A percentile compares a stretch with the other conserved stretches of the same genome.
Conservation (phyloP, 2,888 invertebrate genomes). For the Caenorhabditis sinica region DNA sequence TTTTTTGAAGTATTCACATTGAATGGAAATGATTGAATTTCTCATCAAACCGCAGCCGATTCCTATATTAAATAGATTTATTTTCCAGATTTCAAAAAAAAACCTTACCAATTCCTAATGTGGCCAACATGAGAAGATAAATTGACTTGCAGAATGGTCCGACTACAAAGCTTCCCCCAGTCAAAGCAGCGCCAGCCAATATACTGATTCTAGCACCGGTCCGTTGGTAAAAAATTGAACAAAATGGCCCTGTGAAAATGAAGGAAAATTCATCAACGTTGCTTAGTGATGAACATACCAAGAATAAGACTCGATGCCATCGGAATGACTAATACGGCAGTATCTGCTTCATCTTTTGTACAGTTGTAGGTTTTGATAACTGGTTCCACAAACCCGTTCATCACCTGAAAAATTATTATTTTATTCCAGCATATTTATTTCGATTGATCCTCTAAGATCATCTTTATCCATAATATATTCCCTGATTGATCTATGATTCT, state of each 20-base stretch:
- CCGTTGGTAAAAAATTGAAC: slow-evolving; percentile 70
- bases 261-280: too few relatives aligned
- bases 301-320: slow-evolving; percentile 69
- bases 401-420: slow-evolving; percentile 60
- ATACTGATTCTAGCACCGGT: slow-evolving; percentile 71
- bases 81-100: neutral
- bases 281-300: slow-evolving; percentile 38
- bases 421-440: too few relatives aligned
- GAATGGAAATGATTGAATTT: slow-evolving; percentile 73
- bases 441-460: too few relatives aligned
- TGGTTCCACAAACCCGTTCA: slow-evolving; percentile 73
- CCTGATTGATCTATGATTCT: neutral
- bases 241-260: slow-evolving; percentile 74
- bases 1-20: slow-evolving; percentile 75
- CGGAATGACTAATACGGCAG: slow-evolving; percentile 71
- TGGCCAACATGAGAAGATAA: slow-evolving; percentile 65
- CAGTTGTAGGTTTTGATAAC: slow-evolving; percentile 67
- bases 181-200: slow-evolving; percentile 57
- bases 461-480: neutral
- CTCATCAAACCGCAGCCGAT: slow-evolving; percentile 75
- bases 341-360: slow-evolving; percentile 69
- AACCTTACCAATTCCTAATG: slow-evolving; percentile 60
- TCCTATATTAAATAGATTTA: slow-evolving; percentile 44
- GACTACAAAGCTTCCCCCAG: slow-evolving; percentile 65
- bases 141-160: slow-evolving; percentile 69